Evolutionary conservation across 2,113 vertebrate genomes (phyloP).

Genomic region (Notothenia rossii): DNA sequence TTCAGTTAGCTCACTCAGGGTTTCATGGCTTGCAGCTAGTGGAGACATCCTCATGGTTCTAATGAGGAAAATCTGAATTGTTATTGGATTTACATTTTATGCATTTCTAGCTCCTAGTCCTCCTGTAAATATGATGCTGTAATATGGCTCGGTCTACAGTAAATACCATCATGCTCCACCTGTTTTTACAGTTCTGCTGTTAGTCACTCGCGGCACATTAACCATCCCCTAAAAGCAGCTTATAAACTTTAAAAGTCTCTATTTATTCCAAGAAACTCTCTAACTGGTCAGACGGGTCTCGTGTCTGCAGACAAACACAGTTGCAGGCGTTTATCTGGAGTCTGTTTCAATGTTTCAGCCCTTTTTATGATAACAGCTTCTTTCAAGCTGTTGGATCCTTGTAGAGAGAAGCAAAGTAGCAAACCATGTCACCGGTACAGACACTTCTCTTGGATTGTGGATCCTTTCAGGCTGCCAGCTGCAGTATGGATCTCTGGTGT

Average conservation of each 20-base stretch:
- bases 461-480: constrained; percentile 39
- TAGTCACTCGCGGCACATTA: constrained; percentile 1
- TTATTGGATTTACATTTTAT: constrained; percentile 1
- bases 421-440: constrained; percentile 36
- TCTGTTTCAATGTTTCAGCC: constrained; percentile 15
- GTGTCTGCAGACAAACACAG: constrained; percentile 24
- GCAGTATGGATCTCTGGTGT: constrained; percentile 48
- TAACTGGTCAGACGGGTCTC: constrained; percentile 22
- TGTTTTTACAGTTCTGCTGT: not conserved
- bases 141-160: not conserved
- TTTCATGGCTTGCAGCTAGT: not conserved
- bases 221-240: constrained; percentile 15
- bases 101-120: not conserved
- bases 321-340: constrained; percentile 20
- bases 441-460: constrained; percentile 32
- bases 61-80: not conserved
- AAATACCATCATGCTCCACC: not conserved
- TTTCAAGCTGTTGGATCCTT: constrained; percentile 11
- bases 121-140: not conserved
- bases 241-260: constrained; percentile 17
- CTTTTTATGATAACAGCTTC: constrained; percentile 33
- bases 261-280: constrained; percentile 35
- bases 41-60: not conserved
- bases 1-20: not conserved
- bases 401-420: constrained; percentile 40